These are phyloP conservation scores for Meriones unguiculatus DNA, from an alignment of 2,113 vertebrate genomes.

Conservation along the genomic window DNA sequence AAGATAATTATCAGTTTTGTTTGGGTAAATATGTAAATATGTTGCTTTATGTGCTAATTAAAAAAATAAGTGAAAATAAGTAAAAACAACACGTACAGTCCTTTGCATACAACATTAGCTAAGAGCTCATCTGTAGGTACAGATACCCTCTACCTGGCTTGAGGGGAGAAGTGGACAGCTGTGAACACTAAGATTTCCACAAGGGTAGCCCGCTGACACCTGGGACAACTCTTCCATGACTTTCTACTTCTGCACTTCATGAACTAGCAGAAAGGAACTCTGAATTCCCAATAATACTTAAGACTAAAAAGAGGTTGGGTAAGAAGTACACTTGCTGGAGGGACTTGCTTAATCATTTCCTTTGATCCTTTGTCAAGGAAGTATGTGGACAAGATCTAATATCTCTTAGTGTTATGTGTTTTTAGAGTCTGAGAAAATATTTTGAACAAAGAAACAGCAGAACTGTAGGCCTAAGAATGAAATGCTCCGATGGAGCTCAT, in stretches of 20 bases:
- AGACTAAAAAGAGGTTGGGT: background rate
- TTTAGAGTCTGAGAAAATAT: background rate
- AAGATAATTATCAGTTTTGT: background rate
- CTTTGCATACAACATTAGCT: background rate
- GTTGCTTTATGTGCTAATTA: background rate
- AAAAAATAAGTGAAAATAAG: background rate
- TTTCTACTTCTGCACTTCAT: background rate
- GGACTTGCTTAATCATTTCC: background rate
- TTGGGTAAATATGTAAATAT: background rate
- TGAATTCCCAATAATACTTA: background rate
- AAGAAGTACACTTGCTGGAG: background rate
- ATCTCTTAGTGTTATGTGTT: background rate
- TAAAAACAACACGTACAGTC: background rate
- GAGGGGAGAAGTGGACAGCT: background rate
- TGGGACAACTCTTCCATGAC: background rate
- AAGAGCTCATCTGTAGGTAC: background rate
- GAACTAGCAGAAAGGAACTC: background rate
- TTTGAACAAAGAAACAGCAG: background rate
- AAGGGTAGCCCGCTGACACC: background rate
- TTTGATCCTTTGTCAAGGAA: background rate
- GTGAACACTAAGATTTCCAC: background rate
- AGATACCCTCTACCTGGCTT: background rate
- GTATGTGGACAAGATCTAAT: background rate
- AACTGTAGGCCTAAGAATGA: background rate
- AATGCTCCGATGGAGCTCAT: conserved; percentile 29